A percentile compares a stretch with the other conserved stretches of the same genome.
Conservation (phyloP, 2,888 invertebrate genomes). For the Drosophila mimica region DNA sequence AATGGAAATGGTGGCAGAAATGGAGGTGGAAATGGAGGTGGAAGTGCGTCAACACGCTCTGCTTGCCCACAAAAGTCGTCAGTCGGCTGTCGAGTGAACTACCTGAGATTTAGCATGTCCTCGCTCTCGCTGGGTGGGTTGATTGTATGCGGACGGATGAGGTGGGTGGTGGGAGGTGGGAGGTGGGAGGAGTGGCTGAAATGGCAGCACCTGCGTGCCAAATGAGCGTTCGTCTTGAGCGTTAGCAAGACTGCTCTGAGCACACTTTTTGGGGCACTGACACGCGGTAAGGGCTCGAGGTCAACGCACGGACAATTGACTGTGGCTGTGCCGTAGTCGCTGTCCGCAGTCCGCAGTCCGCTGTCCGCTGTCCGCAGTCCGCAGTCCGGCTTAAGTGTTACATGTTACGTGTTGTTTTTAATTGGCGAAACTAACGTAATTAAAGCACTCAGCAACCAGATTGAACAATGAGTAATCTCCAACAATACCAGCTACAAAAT, state of each 20-base stretch:
- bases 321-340: constrained; percentile 3
- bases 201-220: constrained; percentile 65
- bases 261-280: constrained; percentile 30
- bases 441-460: constrained; percentile 69
- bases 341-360: background rate
- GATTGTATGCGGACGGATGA: background rate
- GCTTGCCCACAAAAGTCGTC: background rate
- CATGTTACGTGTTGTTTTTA: constrained; percentile 63
- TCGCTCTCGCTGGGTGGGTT: background rate
- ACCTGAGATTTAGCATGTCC: constrained; percentile 55
- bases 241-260: constrained; percentile 14
- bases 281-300: constrained; percentile 31
- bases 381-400: constrained; percentile 12
- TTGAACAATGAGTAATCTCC: constrained; percentile 71
- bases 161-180: background rate
- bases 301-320: constrained; percentile 67
- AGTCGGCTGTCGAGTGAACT: constrained; percentile 30
- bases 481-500: constrained; percentile 2
- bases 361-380: too few species aligned
- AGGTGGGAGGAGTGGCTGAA: background rate
- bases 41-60: constrained; percentile 62
- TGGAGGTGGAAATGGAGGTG: constrained; percentile 12
- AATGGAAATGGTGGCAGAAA: constrained; percentile 18
- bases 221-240: constrained; percentile 57
- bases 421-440: constrained; percentile 75